Evolutionary conservation across 2,113 vertebrate species (phyloP), one percentile per base, ranked within the genome.

Genomic region (Aptenodytes patagonicus): DNA sequence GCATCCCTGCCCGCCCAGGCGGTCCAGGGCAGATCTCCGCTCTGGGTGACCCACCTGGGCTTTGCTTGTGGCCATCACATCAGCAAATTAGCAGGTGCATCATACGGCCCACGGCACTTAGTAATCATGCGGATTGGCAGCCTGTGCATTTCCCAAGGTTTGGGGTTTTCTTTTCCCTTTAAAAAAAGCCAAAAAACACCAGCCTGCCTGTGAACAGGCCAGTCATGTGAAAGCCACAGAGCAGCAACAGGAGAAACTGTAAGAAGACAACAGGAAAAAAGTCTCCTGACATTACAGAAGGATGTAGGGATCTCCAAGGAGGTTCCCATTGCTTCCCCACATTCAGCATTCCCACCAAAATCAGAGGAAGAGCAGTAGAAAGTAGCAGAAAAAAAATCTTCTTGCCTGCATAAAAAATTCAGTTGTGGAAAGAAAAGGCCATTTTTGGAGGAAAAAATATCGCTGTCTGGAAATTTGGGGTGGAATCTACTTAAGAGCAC

Each of bases 61-160:
- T 88, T 34, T 28, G 44, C 60, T 62, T 31, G 18, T 47, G 66
- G 61, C 54, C 80, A 13, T 34, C 44, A 11, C 58, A 20, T 8
- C 78, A 92, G 52, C 38, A 38, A 55, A 44, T 32, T 10, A 55
- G 17, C 6, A 4, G 36, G 42, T 13, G n/a, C 80, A 64, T 26
- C 68, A 1, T 3, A 25, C 3, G 3, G 47, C 83, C 42, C 34
- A 9, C 0, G 2, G n/a, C 17, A 7, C 70, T 26, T 11, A 3
- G 44, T 3, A 47, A 65, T 3, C 31, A 6, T 1, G 26, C 0
- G 16, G n/a, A 51, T 1, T 64, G 71, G 38, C 80, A 76, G 57
- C 66, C 44, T 3, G 5, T 0, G 4, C 17, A 3, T 21, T 65
- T 44, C 49, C 54, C 58, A 58, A 15, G 28, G 18, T 31, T 57